These are phyloP conservation scores for Fistularia tabacaria DNA, from an alignment of 2,797 vertebrate genomes.

Conservation along the genomic window DNA sequence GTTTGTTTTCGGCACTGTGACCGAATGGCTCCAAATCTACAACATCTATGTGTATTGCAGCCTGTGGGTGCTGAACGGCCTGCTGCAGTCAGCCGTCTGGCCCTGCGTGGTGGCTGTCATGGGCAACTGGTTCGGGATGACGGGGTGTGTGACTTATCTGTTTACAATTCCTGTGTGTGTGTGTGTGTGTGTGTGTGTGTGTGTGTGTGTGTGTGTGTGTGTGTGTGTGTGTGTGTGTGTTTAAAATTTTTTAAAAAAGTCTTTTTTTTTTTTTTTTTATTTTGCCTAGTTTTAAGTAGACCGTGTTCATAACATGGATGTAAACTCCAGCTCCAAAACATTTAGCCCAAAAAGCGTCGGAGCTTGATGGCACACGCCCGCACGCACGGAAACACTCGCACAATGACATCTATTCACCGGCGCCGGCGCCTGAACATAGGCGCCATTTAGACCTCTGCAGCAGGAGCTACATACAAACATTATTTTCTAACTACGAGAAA, in stretches of 20 bases:
- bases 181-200: background rate
- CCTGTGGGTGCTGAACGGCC: conserved; percentile 91
- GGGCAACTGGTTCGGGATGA: conserved; percentile 98
- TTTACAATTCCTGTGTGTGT: conserved; percentile 20
- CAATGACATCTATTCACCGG: conserved; percentile 42
- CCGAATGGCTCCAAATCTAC: conserved; percentile 94
- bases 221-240: conserved; percentile 28
- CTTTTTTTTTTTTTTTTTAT: background rate
- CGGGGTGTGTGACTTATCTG: conserved; percentile 73
- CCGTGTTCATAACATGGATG: too few species aligned
- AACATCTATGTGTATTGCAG: conserved; percentile 87
- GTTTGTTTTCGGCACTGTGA: conserved; percentile 88
- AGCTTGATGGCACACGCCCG: conserved; percentile 1
- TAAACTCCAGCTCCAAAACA: too few species aligned
- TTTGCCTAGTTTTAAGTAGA: too few species aligned
- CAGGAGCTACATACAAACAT: conserved; percentile 8
- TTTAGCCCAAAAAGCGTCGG: too few species aligned
- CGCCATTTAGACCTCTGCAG: conserved; percentile 28
- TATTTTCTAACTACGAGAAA: background rate
- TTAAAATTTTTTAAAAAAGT: too few species aligned
- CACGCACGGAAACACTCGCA: conserved; percentile 1
- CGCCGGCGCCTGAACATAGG: conserved; percentile 21
- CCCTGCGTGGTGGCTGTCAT: conserved; percentile 95
- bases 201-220: conserved; percentile 61
- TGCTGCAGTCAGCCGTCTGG: conserved; percentile 96